A percentile compares a stretch with the other conserved stretches of the same genome.
phyloP scores from a whole-genome alignment of 2,888 invertebrate species.

The Lordiphosa fenestrarum region DNA sequence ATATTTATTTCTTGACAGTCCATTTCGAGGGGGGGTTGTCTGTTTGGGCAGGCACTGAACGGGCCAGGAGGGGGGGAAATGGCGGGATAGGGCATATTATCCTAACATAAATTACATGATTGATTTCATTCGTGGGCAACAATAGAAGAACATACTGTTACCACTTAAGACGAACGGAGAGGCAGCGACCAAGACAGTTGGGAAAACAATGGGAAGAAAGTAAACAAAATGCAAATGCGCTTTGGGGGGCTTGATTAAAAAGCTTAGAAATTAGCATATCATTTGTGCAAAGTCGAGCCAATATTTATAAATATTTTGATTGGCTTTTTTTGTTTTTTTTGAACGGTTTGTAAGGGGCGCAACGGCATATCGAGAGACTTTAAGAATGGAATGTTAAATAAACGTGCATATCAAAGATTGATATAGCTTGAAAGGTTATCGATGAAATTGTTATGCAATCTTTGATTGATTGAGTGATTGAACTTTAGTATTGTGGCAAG shows the following conservation, averaged over 20 bases:
- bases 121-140: conserved; percentile 69
- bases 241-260: conserved; percentile 64
- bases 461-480: too few species aligned
- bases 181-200: conserved; percentile 13
- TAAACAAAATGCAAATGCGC: conserved; percentile 69
- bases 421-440: too few species aligned
- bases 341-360: not conserved
- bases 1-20: conserved; percentile 72
- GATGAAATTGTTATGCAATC: too few species aligned
- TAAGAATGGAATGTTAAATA: too few species aligned
- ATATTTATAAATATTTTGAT: conserved; percentile 52
- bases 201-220: conserved; percentile 37
- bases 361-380: too few species aligned
- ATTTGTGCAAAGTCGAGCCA: conserved; percentile 49
- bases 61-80: conserved; percentile 12
- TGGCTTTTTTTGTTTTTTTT: conserved; percentile 9
- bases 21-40: conserved; percentile 37
- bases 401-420: too few species aligned
- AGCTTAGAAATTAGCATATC: conserved; percentile 70
- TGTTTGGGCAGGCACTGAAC: conserved; percentile 4
- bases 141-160: conserved; percentile 21
- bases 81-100: conserved; percentile 56
- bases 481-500: too few species aligned
- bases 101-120: conserved; percentile 78
- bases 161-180: conserved; percentile 17